Evolutionary conservation across 1,140 invertebrate genomes (phyloP), one percentile per base, ranked within the genome.

Genomic region (Tetramorium parvispinum): DNA sequence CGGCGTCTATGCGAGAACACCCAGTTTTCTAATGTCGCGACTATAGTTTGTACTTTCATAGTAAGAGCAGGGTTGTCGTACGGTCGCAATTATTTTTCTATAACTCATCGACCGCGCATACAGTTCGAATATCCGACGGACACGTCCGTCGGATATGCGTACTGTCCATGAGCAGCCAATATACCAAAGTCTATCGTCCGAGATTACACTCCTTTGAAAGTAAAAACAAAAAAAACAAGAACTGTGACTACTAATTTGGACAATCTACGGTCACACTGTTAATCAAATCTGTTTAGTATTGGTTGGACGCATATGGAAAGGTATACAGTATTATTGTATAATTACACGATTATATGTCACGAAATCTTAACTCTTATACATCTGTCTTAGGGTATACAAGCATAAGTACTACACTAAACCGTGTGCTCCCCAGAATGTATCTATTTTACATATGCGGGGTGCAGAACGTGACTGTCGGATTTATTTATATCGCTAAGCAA

Each of bases 11-110:
- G 59, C 82, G 70, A 82, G 68, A 83, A 91, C 88, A 88, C 68
- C 78, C 77, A 70, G 40, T 85, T 91, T 90, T 88, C 85, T 85
- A 90, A 83, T 59, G 83, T 85, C 73, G 55, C 40, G 78, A 88
- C 78, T 88, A 89, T 91, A 91, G 87, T 91, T 91, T 91, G 89
- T 91, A 91, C 87, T 91, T 91, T 91, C 89, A 90, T 91, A 91
- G 85, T 59, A 82, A 70, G 61, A 82, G 68, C 59, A 82, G 73
- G 73, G 66, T 87, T 71, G n/a, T 24, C 68, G 59, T 66, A 87
- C 66, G 75, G 81, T 89, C 77, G 59, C 76, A 65, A 88, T 90
- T 90, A 89, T 81, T 89, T 90, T 90, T 87, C 63, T 86, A 86
- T 86, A 3, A 59, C 32, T 59, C 21, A 79, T 13, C 16, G n/a